A percentile compares a stretch with the other conserved stretches of the same genome.
phyloP scores from a whole-genome alignment of 2,888 invertebrate genomes.

The Sthenelais limicola region DNA sequence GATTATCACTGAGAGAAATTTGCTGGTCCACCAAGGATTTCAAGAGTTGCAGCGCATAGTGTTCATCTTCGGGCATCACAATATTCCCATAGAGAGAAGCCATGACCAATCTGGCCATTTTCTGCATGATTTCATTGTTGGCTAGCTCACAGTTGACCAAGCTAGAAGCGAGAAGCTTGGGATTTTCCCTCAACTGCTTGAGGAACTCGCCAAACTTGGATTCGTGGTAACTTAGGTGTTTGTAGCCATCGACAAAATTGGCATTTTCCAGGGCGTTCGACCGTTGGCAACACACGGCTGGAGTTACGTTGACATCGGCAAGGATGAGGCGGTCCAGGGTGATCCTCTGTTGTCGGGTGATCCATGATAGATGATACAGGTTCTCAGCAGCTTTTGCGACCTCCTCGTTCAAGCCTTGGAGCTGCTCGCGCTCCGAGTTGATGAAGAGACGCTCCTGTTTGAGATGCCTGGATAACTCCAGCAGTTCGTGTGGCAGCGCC shows the following conservation, averaged over 20 bases:
- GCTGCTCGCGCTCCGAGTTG: conserved; percentile 85
- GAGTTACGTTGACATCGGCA: conserved; percentile 83
- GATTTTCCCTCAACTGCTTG: conserved; percentile 79
- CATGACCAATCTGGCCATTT: conserved; percentile 53
- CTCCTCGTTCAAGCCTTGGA: conserved; percentile 71
- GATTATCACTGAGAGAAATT: conserved; percentile 80
- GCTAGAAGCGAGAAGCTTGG: conserved; percentile 81
- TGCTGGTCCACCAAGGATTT: conserved; percentile 80
- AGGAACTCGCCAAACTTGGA: conserved; percentile 81
- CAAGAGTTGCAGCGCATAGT: conserved; percentile 70
- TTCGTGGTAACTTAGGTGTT: conserved; percentile 86
- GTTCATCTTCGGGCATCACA: conserved; percentile 83
- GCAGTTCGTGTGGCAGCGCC: conserved; percentile 72
- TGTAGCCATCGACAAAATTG: conserved; percentile 72
- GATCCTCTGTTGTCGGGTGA: conserved; percentile 83
- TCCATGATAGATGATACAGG: conserved; percentile 85
- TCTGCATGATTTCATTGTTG: conserved; percentile 61
- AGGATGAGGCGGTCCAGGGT: conserved; percentile 80
- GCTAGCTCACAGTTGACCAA: conserved; percentile 79
- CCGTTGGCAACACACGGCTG: conserved; percentile 83
- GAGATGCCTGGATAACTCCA: conserved; percentile 80
- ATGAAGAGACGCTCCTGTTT: conserved; percentile 90
- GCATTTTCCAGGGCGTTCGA: conserved; percentile 79
- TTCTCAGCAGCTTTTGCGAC: conserved; percentile 75
- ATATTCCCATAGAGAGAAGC: conserved; percentile 79